Base-by-base conservation (phyloP, 2,888 invertebrate species). In the Stomorhina lunata region DNA sequence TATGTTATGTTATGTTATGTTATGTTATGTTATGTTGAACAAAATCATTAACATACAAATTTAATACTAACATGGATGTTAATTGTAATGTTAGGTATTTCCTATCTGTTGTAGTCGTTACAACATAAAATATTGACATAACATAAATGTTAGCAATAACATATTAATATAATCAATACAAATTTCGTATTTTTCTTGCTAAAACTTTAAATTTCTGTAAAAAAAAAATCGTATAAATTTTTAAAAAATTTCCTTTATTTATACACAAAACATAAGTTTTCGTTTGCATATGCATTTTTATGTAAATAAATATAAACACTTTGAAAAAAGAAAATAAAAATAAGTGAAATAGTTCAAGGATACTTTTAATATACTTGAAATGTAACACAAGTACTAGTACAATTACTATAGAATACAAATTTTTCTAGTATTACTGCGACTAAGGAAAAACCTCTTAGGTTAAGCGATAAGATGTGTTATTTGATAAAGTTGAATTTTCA, bases 341-440 rank as follows among this genome's bases (percentile, higher is more conserved):
- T 40, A 59, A 20, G 15, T 45, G 45, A 81, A 75, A 78, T 81
- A 81, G 81, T 81, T 81, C 81, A 81, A 81, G 81, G 81, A 81
- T 81, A 69, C 68, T 53, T 61, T 48, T 66, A 34, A 78, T 72
- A 73, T 57, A 81, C 81, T 81, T 78, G 69, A 81, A 63, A 78
- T 78, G 57, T 75, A 78, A 81, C 73, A 75, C 81, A 78, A 78
- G 78, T 69, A 75, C 81, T 75, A 78, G 78, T 78, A 50, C 66
- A 37, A 79, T 57, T 65, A 65, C 57, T 79, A 22, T 57, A 48
- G 65, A 79, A 72, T 65, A 72, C 22, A 12, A 37, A 57, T 61
- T 75, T 65, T 32, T 43, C 25, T 25, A 25, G 6, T 4, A 20
- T 34, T 55, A 53, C 17, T 53, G n/a, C 25, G 22, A 27, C 12